phyloP scores from a whole-genome alignment of 2,888 invertebrate genomes.

The Notodonta dromedarius region DNA sequence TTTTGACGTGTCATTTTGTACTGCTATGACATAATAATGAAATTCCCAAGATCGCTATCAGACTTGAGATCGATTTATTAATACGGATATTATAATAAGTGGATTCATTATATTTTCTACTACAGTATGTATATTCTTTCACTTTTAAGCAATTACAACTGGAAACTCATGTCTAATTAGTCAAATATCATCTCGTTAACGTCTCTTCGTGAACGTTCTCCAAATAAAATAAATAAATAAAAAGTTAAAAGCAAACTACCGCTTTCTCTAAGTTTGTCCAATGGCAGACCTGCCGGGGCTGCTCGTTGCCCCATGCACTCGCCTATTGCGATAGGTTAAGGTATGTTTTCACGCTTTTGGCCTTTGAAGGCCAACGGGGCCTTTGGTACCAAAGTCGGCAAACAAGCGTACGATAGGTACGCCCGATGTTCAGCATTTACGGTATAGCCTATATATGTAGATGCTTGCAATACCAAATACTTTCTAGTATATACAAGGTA shows the following conservation, averaged over 20 bases:
- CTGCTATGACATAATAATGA: too few relatives aligned
- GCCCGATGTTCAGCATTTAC: too few relatives aligned
- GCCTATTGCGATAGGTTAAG: slow-evolving; percentile 42
- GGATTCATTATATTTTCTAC: too few relatives aligned
- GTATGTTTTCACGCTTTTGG: slow-evolving; percentile 10
- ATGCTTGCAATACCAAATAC: too few relatives aligned
- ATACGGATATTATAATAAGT: too few relatives aligned
- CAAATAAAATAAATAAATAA: slow-evolving; percentile 44
- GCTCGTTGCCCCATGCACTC: slow-evolving; percentile 12
- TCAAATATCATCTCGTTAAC: slow-evolving; percentile 10
- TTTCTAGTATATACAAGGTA: too few relatives aligned
- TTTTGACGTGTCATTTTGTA: too few relatives aligned
- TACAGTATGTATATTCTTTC: background rate
- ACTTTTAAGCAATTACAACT: background rate
- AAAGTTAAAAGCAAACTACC: slow-evolving; percentile 38
- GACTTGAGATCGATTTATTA: too few relatives aligned
- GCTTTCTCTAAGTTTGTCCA: slow-evolving; percentile 40
- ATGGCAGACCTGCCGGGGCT: slow-evolving; percentile 31
- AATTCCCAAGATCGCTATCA: too few relatives aligned
- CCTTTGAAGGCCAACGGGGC: background rate
- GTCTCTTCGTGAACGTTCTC: slow-evolving; percentile 18
- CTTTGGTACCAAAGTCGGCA: background rate
- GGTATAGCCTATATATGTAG: too few relatives aligned
- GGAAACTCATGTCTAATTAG: background rate
- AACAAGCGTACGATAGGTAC: too few relatives aligned